These are phyloP conservation scores for Streptopelia turtur DNA, from an alignment of 2,797 vertebrate species.

Conservation along the genomic window DNA sequence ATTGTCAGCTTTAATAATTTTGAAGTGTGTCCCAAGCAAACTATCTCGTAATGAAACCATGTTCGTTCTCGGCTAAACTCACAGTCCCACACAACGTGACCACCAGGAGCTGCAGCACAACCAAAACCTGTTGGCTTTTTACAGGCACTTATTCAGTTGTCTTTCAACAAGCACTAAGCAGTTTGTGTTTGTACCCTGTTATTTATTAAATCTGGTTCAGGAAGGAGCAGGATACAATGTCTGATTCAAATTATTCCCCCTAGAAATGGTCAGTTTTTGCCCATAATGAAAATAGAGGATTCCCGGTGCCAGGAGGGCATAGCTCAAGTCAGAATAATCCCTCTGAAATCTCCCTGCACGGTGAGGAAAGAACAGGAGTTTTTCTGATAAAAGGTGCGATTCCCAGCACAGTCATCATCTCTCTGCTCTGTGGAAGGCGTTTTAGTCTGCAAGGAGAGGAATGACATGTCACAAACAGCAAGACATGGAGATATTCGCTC, in stretches of 20 bases:
- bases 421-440: background rate
- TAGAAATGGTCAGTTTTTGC: slow-evolving; percentile 16
- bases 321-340: background rate
- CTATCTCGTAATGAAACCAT: background rate
- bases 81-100: background rate
- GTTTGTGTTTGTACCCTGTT: slow-evolving; percentile 44
- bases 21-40: slow-evolving; percentile 48
- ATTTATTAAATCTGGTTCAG: slow-evolving; percentile 34
- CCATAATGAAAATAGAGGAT: slow-evolving; percentile 12
- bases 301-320: background rate
- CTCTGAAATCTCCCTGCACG: background rate
- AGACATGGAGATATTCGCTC: fast-evolving
- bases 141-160: background rate
- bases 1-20: background rate
- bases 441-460: background rate
- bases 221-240: slow-evolving; percentile 2
- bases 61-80: background rate
- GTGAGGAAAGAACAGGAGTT: background rate
- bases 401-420: background rate
- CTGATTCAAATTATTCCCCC: slow-evolving; percentile 42
- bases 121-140: background rate
- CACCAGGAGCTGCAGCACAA: slow-evolving; percentile 9
- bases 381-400: background rate
- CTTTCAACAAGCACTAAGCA: slow-evolving; percentile 42
- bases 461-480: background rate